Percentiles rank a stretch among this genome's conserved stretches.
phyloP scores from a whole-genome alignment of 2,888 invertebrate genomes.

The Rhingia campestris region DNA sequence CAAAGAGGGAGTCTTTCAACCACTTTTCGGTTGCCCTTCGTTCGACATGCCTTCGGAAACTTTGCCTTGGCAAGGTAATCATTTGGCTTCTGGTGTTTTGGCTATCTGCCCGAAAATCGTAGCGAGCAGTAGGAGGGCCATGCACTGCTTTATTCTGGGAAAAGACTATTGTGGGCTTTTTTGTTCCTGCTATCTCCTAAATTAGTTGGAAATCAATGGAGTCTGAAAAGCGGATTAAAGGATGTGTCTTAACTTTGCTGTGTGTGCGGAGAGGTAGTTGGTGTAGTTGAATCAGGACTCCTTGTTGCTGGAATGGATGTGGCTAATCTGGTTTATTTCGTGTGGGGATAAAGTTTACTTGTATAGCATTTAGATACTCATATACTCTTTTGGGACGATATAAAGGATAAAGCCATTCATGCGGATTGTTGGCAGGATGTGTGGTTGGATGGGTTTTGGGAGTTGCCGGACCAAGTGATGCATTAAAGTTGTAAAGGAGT shows the following conservation, averaged over 20 bases:
- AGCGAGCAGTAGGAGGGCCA: slow-evolving; percentile 4
- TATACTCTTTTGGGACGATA: neutral
- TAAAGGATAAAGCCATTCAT: neutral
- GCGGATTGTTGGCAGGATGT: slow-evolving; percentile 9
- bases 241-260: slow-evolving; percentile 43
- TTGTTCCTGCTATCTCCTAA: slow-evolving; percentile 43
- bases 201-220: slow-evolving; percentile 68
- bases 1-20: neutral
- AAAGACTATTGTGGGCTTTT: slow-evolving; percentile 12
- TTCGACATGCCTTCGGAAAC: slow-evolving; percentile 32
- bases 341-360: neutral
- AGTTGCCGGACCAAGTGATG: neutral
- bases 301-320: neutral
- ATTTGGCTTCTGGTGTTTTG: slow-evolving; percentile 63
- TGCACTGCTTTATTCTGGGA: neutral
- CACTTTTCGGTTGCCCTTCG: neutral
- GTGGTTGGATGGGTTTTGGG: neutral
- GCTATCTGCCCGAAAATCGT: slow-evolving; percentile 49
- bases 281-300: slow-evolving; percentile 7
- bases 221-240: slow-evolving; percentile 64
- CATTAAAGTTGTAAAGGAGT: neutral
- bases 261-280: neutral
- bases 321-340: slow-evolving; percentile 5
- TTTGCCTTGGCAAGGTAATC: slow-evolving; percentile 45
- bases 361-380: neutral